Percentiles rank a stretch among this genome's conserved stretches.
Conservation (phyloP, 2,113 vertebrate species). For the Notothenia rossii region DNA sequence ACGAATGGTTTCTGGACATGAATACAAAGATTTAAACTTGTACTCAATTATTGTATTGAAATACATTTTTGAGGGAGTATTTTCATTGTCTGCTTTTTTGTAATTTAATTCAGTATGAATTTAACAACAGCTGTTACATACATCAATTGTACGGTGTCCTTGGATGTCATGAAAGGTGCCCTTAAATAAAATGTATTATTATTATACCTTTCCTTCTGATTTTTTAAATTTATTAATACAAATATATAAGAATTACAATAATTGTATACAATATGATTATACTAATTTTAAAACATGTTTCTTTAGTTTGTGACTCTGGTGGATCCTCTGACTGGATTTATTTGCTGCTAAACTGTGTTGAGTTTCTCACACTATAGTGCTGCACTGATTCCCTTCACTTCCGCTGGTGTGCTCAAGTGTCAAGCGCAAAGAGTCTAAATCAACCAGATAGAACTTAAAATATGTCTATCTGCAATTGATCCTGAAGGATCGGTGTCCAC, state of each 20-base stretch:
- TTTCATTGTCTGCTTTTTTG: no score
- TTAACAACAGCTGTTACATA: not conserved
- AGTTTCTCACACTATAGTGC: constrained; percentile 54
- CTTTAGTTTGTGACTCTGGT: not conserved
- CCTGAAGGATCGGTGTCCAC: constrained; percentile 61
- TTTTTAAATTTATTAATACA: no score
- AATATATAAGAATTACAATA: no score
- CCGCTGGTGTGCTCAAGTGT: constrained; percentile 62
- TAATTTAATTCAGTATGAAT: not conserved
- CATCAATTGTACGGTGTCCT: no score
- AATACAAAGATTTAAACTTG: not conserved
- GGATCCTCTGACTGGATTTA: constrained; percentile 10
- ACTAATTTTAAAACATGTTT: not conserved
- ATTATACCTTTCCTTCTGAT: not conserved
- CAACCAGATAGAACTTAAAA: constrained; percentile 62
- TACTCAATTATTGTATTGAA: not conserved
- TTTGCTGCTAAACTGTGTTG: constrained; percentile 50
- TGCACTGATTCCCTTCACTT: constrained; percentile 38
- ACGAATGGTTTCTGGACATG: not conserved
- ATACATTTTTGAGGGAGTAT: not conserved
- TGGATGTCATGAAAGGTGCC: no score
- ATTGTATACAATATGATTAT: no score
- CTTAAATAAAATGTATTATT: no score
- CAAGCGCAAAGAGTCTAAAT: constrained; percentile 62
- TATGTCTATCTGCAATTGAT: constrained; percentile 66